Percentiles rank a stretch among this genome's conserved stretches.
These are phyloP conservation scores for Circaetus gallicus DNA, from an alignment of 2,113 vertebrate species.

Conservation along the genomic window DNA sequence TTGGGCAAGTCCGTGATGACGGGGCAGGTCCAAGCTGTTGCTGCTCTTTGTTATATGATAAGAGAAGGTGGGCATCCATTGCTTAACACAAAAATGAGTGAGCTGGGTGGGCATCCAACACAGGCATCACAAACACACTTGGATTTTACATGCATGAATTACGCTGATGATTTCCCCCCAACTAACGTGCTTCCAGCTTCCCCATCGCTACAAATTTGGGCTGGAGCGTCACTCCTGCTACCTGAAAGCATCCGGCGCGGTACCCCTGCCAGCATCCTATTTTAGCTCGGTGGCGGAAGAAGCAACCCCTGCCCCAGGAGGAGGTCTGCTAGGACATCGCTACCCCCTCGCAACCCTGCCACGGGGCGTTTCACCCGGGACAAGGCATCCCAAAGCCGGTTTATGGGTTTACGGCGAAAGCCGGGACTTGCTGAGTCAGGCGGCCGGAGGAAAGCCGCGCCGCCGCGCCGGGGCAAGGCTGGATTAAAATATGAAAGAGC, in stretches of 20 bases:
- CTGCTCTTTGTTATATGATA: accelerated
- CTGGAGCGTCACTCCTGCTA: neutral
- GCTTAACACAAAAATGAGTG: neutral
- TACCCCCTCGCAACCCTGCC: neutral
- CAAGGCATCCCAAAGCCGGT: neutral
- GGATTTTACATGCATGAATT: neutral
- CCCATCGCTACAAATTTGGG: neutral
- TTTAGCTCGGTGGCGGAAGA: neutral
- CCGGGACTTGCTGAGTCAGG: neutral
- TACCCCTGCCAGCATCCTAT: neutral
- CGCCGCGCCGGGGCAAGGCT: neutral
- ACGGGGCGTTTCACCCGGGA: accelerated
- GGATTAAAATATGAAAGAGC: constrained; percentile 30
- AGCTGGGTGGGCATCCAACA: neutral
- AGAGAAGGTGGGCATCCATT: neutral
- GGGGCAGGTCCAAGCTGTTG: neutral
- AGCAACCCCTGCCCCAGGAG: neutral
- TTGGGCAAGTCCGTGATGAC: accelerated
- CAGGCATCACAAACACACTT: neutral
- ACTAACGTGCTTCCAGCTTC: neutral
- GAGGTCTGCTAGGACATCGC: neutral
- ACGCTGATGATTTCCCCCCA: neutral
- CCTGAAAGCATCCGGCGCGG: accelerated
- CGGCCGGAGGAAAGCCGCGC: neutral
- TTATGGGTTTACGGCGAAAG: neutral